Base-by-base conservation (phyloP, 2,113 vertebrate species). In the Thamnaconus septentrionalis region DNA sequence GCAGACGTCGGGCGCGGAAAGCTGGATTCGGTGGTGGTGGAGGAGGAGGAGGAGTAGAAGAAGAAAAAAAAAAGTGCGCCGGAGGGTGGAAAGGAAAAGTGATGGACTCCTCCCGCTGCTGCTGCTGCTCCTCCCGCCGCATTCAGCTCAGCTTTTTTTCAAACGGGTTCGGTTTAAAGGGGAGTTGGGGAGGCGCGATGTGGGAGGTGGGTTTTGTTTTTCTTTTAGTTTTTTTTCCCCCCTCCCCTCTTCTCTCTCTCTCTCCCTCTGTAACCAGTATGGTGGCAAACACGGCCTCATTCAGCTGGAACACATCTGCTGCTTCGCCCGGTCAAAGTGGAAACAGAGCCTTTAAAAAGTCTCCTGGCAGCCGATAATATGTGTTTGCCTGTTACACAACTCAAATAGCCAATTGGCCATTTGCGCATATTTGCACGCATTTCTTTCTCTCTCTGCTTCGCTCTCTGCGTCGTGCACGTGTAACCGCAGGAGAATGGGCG, bases 271-370 rank as follows among this genome's bases (percentile, higher is more conserved):
- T 78, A 31, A 31, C 1, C 18, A 31, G 18, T 31, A 31, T 60
- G 41, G 73, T 62, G 65, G 49, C 59, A 54, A 71, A 49, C 59
- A 59, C 56, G 51, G 56, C 44, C 57, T 52, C 50, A 11, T 48
- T 65, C 84, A 79, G 77, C 78, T 74, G 85, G 75, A 61, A 45
- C 65, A 74, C 85, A 88, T 88, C 85, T 88, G 88, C 8, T 5
- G 48, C 6, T 9, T 65, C 59, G 0, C 81, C 82, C 62, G 65
- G 68, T 80, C 56, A 52, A 59, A 69, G 7, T 12, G 6, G 40
- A 66, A 71, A 64, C 44, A 11, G 42, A 69, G 51, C 42, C 51
- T 71, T 70, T 57, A 18, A n/a, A 11, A 11, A 50, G n/a, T 50
- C 8, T 31, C 18, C 18, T 31, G 18, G 18, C 18, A 31, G 18